Evolutionary conservation across 2,113 vertebrate genomes (phyloP).

Genomic region (Archilochus colubris): DNA sequence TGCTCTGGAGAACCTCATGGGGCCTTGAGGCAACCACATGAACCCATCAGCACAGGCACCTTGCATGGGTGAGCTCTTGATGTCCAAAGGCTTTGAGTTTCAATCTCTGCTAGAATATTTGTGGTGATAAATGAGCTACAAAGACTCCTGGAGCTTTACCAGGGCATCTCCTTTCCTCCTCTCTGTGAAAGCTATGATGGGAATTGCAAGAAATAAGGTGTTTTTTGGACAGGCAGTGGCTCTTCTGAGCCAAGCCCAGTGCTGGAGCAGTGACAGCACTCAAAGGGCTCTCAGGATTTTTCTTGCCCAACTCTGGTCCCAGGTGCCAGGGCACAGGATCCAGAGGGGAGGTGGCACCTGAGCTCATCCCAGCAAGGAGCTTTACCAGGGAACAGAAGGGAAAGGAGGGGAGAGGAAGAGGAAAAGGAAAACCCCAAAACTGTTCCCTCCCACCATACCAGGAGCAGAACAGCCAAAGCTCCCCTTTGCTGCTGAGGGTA

Average conservation of each 20-base stretch:
- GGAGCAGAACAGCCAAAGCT: background rate
- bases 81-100: background rate
- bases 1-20: background rate
- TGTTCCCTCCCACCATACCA: background rate
- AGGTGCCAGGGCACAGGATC: background rate
- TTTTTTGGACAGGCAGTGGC: no score
- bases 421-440: background rate
- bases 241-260: background rate
- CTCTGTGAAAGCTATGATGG: background rate
- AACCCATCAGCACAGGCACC: background rate
- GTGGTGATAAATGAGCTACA: background rate
- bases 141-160: background rate
- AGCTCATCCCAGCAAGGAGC: background rate
- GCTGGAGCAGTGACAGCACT: background rate
- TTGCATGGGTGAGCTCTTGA: background rate
- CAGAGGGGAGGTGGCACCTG: background rate
- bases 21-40: background rate
- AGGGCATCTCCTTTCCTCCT: background rate
- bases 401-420: background rate
- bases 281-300: background rate
- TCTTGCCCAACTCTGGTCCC: background rate
- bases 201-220: background rate
- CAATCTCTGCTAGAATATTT: background rate
- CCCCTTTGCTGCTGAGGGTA: accelerated
- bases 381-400: background rate